Base-by-base conservation (phyloP, 2,888 invertebrate genomes). In the Aleiodes testaceus region DNA sequence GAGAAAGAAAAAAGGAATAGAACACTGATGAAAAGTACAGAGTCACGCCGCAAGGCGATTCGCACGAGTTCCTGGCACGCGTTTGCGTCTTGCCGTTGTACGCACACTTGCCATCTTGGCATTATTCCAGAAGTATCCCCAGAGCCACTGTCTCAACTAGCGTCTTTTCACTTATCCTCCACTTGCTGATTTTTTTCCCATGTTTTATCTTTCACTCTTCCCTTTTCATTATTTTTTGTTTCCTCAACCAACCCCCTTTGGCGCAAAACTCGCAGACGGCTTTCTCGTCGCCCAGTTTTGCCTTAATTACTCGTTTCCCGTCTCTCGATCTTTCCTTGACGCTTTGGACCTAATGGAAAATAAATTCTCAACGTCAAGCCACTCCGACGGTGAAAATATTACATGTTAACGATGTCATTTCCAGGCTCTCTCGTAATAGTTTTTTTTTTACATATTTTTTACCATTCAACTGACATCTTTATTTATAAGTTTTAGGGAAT, bases 241-340 rank as follows among this genome's bases (percentile, higher is more conserved):
- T 36, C 11, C 36, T 36, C 7, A 36, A 36, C 36, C 36, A 36
- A 36, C 50, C 11, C 16, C 50, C 20, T 14, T 53, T 42, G 9
- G 42, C 42, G 11, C 36, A 59, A 59, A 59, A 14, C 42, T 42
- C 6, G 59, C 11, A 59, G 59, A 36, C 53, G 22, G 14, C 70
- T 69, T 67, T 66, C 65, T 68, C 72, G 72, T 67, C 69, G 55
- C 65, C 65, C 36, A 26, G 36, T 36, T 36, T 59, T 59, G 70
- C 66, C 68, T 72, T 69, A 74, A 72, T 74, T 74, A 72, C 70
- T 69, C 70, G 59, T 45, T 68, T 67, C 67, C 61, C 63, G 69
- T 72, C 64, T 69, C 66, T 59, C 64, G 49, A 53, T 66, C 22
- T 63, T 50, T 50, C 52, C 53, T 66, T 61, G 47, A 65, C 69